Evolutionary conservation across 2,113 vertebrate species (phyloP).

Genomic region (Coracopsis vasa): DNA sequence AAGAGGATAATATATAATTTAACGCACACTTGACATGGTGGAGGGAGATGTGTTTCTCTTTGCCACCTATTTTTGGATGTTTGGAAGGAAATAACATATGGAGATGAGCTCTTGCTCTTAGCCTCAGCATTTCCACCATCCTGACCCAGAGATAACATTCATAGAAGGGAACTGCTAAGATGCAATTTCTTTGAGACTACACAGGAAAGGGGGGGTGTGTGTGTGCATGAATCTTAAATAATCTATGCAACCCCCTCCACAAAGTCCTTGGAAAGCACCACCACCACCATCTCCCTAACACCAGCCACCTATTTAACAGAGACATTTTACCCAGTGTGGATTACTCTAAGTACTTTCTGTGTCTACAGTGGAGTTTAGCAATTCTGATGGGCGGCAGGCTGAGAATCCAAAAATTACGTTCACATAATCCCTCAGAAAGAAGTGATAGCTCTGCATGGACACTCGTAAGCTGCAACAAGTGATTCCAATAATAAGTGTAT

Average conservation of each 20-base stretch:
- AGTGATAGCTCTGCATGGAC: background rate
- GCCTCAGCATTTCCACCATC: background rate
- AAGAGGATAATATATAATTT: background rate
- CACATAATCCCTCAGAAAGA: background rate
- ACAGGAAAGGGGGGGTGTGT: background rate
- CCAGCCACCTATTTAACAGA: background rate
- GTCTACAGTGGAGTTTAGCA: background rate
- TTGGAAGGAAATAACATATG: background rate
- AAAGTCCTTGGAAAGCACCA: background rate
- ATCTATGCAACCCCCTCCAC: background rate
- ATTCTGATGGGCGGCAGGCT: background rate
- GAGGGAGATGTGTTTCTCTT: background rate
- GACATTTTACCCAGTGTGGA: background rate
- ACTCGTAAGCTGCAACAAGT: conserved; percentile 14
- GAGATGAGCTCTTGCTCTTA: background rate
- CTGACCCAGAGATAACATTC: background rate
- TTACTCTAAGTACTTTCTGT: background rate
- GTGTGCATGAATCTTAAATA: background rate
- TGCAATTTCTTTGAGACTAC: background rate
- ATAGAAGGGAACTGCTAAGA: background rate
- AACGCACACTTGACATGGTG: background rate
- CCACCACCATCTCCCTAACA: background rate
- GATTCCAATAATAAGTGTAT: conserved; percentile 3
- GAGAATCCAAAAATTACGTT: background rate
- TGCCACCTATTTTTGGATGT: background rate